Evolutionary conservation across 2,797 vertebrate genomes (phyloP), one percentile per base, ranked within the genome.

Genomic region (Carcharodon carcharias): DNA sequence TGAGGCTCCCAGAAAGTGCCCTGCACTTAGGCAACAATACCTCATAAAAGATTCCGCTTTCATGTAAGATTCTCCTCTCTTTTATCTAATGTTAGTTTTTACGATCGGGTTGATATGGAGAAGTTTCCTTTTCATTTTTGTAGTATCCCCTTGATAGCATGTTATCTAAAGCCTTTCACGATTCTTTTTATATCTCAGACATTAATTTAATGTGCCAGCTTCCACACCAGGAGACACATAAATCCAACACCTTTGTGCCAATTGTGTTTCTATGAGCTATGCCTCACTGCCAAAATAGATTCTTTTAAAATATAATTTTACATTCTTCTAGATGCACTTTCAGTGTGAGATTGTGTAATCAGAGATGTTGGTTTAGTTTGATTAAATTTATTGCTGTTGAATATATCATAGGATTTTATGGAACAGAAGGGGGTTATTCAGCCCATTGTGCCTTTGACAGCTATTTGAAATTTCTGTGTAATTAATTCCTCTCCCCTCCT

Each of bases 181-280:
- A 93, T 45, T 65, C 21, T 67, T 50, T 85, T 67, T 26, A 65
- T 26, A 93, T 93, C 61, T 93, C 16, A 45, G 63, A 93, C 91
- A 93, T 93, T 67, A 93, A 93, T 93, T 67, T 67, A 93, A 67
- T 40, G n/a, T 40, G 61, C 21, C 63, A 93, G n/a, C 40, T 93
- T 65, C 91, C 91, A 45, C 61, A 26, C 8, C n/a, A 45, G 63
- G 63, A 23, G 40, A 67, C 91, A 67, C 61, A 93, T 93, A 67
- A 45, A 67, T 67, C 45, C n/a, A 40, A 26, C 40, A 45, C 63
- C 23, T 65, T 26, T 93, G 16, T 40, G 91, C 35, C 91, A 65
- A 67, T 9, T 93, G 61, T 12, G 61, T 11, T 67, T n/a, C 63
- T 23, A 40, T 3, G 63, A 93, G n/a, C n/a, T 3, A 93, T 93